A percentile compares a stretch with the other conserved stretches of the same genome.
phyloP scores from a whole-genome alignment of 2,888 invertebrate species.

The Polyommatus iphigenia region DNA sequence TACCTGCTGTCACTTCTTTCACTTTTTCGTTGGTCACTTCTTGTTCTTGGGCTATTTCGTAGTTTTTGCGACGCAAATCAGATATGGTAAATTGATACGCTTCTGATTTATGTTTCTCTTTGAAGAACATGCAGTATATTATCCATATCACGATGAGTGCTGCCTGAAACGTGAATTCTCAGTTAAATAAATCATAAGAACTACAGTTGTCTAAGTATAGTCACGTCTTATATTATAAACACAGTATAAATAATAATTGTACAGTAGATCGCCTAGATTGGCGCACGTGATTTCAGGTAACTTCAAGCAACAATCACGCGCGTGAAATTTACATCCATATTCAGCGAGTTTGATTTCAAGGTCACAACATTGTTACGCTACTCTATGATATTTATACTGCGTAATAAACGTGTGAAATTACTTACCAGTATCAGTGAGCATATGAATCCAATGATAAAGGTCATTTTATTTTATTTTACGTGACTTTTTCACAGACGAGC shows the following conservation, averaged over 20 bases:
- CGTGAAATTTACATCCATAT: neutral
- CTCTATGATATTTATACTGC: neutral
- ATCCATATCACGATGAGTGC: slow-evolving; percentile 62
- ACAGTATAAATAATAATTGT: neutral
- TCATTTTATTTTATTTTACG: slow-evolving; percentile 53
- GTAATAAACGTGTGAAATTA: neutral
- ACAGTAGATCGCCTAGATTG: too few species aligned
- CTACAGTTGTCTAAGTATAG: neutral
- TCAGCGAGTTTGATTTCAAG: neutral
- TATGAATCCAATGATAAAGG: slow-evolving; percentile 63
- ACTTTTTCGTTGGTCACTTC: slow-evolving; percentile 48
- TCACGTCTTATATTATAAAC: too few species aligned
- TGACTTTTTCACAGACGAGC: slow-evolving; percentile 52
- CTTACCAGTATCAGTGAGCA: slow-evolving; percentile 68
- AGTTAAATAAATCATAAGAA: slow-evolving; percentile 9
- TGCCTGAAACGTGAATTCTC: slow-evolving; percentile 52
- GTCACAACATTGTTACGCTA: neutral
- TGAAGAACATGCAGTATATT: slow-evolving; percentile 70
- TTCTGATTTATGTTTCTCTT: slow-evolving; percentile 65
- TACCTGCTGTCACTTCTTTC: slow-evolving; percentile 55
- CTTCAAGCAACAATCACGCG: neutral
- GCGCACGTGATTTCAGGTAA: too few species aligned
- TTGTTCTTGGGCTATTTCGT: slow-evolving; percentile 50
- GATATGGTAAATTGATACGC: slow-evolving; percentile 59
- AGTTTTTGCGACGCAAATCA: slow-evolving; percentile 57